Percentiles rank a stretch among this genome's conserved stretches.
These are phyloP conservation scores for Panulirus ornatus DNA, from an alignment of 1,140 invertebrate species.

Conservation along the genomic window DNA sequence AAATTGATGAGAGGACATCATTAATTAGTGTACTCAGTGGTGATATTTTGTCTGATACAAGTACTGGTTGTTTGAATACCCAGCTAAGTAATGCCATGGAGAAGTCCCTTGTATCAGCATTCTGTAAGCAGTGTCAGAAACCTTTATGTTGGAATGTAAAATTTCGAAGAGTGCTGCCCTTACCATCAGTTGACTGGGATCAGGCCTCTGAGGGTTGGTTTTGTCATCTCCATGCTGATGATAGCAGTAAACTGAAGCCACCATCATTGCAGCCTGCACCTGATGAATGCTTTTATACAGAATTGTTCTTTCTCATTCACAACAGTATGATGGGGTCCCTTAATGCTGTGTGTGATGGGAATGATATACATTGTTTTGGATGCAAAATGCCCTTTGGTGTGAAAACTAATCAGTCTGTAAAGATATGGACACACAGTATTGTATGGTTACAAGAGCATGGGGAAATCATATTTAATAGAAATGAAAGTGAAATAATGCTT, in stretches of 20 bases:
- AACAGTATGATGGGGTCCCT: slow-evolving; percentile 1
- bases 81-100: not conserved
- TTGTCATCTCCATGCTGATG: slow-evolving; percentile 48
- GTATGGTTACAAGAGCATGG: slow-evolving; percentile 25
- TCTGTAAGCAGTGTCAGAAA: slow-evolving; percentile 36
- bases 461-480: slow-evolving; percentile 5
- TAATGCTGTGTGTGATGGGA: not conserved
- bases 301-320: slow-evolving; percentile 51
- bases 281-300: slow-evolving; percentile 66
- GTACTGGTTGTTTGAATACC: not conserved
- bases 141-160: not conserved
- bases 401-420: slow-evolving; percentile 10
- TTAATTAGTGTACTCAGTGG: slow-evolving; percentile 41
- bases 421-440: slow-evolving; percentile 53
- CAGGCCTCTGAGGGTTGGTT: slow-evolving; percentile 66
- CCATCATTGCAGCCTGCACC: slow-evolving; percentile 28
- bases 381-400: slow-evolving; percentile 38
- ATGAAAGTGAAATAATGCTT: slow-evolving; percentile 30
- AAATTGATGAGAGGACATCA: slow-evolving; percentile 44
- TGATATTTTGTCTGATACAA: slow-evolving; percentile 25
- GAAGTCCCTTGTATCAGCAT: not conserved
- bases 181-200: slow-evolving; percentile 64
- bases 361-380: slow-evolving; percentile 5
- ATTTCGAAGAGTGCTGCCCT: slow-evolving; percentile 47
- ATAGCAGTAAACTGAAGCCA: slow-evolving; percentile 56